These are phyloP conservation scores for Diachasmimorpha longicaudata DNA, from an alignment of 1,140 invertebrate genomes.

Conservation along the genomic window DNA sequence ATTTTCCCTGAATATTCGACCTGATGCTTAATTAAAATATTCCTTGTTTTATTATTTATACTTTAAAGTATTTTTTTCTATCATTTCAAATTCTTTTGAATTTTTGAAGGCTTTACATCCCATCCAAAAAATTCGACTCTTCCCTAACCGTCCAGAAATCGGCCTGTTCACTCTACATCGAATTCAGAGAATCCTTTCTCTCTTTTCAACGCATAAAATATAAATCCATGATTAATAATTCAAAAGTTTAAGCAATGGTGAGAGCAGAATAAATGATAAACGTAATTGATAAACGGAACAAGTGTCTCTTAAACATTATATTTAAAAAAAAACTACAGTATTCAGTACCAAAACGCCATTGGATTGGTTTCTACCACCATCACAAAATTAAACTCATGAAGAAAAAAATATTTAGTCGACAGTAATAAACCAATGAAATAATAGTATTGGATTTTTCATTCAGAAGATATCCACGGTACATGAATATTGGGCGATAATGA, in stretches of 20 bases:
- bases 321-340: background rate
- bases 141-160: too few species aligned
- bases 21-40: too few species aligned
- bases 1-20: too few species aligned
- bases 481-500: conserved; percentile 2
- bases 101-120: too few species aligned
- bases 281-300: background rate
- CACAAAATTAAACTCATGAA: background rate
- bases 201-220: background rate
- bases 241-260: background rate
- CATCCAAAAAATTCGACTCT: too few species aligned
- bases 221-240: background rate
- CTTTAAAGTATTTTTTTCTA: too few species aligned
- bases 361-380: background rate
- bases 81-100: too few species aligned
- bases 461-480: background rate
- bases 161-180: too few species aligned
- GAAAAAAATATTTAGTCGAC: background rate
- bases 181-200: background rate
- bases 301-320: background rate
- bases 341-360: background rate
- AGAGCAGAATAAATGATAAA: background rate
- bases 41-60: too few species aligned
- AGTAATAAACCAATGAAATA: background rate
- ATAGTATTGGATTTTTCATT: background rate